Evolutionary conservation across 2,888 invertebrate genomes (phyloP), one percentile per base, ranked within the genome.

Genomic region (Brenthis daphne): DNA sequence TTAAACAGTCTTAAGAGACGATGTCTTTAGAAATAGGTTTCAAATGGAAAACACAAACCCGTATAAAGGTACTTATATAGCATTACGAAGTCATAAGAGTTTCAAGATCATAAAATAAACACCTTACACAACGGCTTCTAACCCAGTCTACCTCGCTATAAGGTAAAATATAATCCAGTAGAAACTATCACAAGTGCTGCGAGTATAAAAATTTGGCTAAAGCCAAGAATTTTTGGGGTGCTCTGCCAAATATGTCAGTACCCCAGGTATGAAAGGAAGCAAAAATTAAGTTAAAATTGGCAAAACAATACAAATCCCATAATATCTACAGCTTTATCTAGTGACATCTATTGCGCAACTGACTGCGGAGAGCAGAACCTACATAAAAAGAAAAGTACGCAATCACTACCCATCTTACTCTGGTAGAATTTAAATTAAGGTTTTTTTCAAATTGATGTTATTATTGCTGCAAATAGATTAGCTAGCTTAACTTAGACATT

Each of bases 161-260:
- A 57, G 57, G 57, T 55, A 56, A 67, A 20, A 20, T 48, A 56
- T 61, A 47, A 69, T 65, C 53, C 56, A 29, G 60, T 63, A 56
- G 51, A 61, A 69, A 51, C 50, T 55, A 65, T 51, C 53, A 61
- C 50, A 51, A 55, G 57, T 64, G 51, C 43, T 37, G 51, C 13
- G 56, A 51, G 16, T 47, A 56, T 37, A 57, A 66, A 63, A 57
- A 65, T 56, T 47, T 57, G 56, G 51, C 56, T 55, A 33, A 57
- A 57, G 69, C 51, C 67, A 67, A 65, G 61, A 65, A 56, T 51
- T 48, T 57, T 55, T 67, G 33, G 56, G 14, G 57, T 48, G 48
- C 54, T 60, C 50, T 72, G 69, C 72, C 69, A 72, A 72, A 65
- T 67, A 64, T 69, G 69, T 67, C 67, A 69, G 64, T 64, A 57